Conservation (phyloP, 2,113 vertebrate species). For the Cricetomys ansorgei region DNA sequence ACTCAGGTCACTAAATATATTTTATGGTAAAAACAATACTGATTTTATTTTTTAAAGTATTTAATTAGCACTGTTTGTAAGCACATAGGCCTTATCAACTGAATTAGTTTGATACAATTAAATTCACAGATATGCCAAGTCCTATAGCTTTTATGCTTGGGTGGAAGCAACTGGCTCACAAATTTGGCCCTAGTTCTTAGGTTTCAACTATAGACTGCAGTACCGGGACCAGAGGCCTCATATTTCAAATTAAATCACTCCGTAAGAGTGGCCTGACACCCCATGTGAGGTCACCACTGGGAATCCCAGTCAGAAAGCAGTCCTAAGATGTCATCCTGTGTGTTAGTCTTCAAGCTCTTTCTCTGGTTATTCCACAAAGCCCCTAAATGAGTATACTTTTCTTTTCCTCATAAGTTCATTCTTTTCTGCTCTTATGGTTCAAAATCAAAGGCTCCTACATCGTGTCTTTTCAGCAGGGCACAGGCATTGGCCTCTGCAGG, state of each 20-base stretch:
- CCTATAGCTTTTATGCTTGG: neutral
- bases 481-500: neutral
- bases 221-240: neutral
- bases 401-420: neutral
- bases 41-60: conserved; percentile 24
- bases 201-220: neutral
- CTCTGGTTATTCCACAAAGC: neutral
- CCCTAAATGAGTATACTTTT: neutral
- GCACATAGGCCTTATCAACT: neutral
- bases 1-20: neutral
- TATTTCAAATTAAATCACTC: neutral
- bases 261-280: neutral
- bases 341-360: neutral
- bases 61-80: neutral
- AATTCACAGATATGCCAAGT: neutral
- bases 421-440: neutral
- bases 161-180: neutral
- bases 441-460: neutral
- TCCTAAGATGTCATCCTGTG: neutral
- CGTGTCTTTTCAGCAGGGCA: neutral
- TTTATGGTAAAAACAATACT: conserved; percentile 21
- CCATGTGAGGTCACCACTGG: neutral
- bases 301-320: neutral
- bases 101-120: neutral
- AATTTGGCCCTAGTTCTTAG: neutral